Base-by-base conservation (phyloP, 2,797 vertebrate genomes). In the Chiloscyllium punctatum region DNA sequence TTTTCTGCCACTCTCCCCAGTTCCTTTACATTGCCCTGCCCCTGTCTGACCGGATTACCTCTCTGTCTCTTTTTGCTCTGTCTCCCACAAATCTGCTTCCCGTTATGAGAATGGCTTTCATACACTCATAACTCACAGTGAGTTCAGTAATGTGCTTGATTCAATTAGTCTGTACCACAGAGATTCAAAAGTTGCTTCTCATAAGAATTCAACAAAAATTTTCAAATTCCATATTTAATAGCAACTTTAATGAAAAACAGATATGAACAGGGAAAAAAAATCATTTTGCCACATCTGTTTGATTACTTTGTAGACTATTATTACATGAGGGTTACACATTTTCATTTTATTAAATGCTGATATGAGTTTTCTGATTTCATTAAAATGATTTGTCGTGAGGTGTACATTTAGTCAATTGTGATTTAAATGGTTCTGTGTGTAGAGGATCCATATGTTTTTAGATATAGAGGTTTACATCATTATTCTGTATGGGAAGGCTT, bases 361-460 rank as follows among this genome's bases (percentile, higher is more conserved):
- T 79, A 5, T 37, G 13, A 33, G 74, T 33, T 37, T 37, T 79
- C n/a, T 18, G 0, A 79, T 16, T 37, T n/a, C 0, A 71, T 9
- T 79, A 77, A 77, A 33, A 11, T 79, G 57, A 57, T 57, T 57
- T 57, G 57, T 57, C 27, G 0, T 16, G 33, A 79, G n/a, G 15
- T 37, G n/a, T 79, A n/a, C 77, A 79, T 79, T 79, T 79, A 79
- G n/a, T 79, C n/a, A 79, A 79, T 79, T 79, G 77, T 79, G 33
- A 79, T 37, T 37, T 79, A 37, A 79, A 37, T 79, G 77, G 0
- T 37, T 77, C 30, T 13, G 11, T 33, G 33, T 2, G 9, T 77
- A 77, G 74, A 77, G 30, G 27, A 33, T 77, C 8, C 30, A 13
- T n/a, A 77, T 30, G 13, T 77, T 77, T 77, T 74, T 74, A 33